phyloP scores from a whole-genome alignment of 2,797 vertebrate species.

The Enoplosus armatus region DNA sequence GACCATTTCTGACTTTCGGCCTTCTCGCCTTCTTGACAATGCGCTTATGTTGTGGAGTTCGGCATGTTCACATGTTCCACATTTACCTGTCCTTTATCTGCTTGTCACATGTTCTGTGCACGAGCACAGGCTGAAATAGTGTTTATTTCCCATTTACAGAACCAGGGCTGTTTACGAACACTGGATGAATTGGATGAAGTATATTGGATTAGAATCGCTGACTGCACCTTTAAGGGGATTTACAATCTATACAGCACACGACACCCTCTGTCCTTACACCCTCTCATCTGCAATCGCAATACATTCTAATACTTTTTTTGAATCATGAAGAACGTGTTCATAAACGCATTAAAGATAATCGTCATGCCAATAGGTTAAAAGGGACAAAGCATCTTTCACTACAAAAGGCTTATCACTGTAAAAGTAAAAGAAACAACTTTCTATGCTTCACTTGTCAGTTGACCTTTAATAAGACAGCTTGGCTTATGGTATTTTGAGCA shows the following conservation, averaged over 20 bases:
- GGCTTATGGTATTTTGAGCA: constrained; percentile 62
- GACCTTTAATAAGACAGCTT: constrained; percentile 66
- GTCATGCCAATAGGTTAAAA: background rate
- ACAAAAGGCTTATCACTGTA: background rate
- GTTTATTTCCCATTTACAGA: no score
- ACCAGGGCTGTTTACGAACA: no score
- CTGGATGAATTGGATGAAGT: no score
- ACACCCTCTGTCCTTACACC: background rate
- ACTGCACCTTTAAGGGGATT: no score
- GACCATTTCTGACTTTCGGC: no score
- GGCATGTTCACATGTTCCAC: no score
- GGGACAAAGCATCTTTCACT: background rate
- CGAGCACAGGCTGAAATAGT: no score
- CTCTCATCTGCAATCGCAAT: background rate
- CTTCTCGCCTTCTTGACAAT: no score
- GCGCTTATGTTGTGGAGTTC: no score
- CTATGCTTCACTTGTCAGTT: constrained; percentile 36
- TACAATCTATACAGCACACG: background rate
- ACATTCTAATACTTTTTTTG: background rate
- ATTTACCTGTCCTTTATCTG: no score
- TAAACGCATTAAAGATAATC: background rate
- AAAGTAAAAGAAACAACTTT: constrained; percentile 25
- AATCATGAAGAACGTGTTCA: background rate
- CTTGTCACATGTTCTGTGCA: no score
- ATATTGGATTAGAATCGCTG: no score